Base-by-base conservation (phyloP, 2,888 invertebrate genomes). In the Malthinus flaveolus region DNA sequence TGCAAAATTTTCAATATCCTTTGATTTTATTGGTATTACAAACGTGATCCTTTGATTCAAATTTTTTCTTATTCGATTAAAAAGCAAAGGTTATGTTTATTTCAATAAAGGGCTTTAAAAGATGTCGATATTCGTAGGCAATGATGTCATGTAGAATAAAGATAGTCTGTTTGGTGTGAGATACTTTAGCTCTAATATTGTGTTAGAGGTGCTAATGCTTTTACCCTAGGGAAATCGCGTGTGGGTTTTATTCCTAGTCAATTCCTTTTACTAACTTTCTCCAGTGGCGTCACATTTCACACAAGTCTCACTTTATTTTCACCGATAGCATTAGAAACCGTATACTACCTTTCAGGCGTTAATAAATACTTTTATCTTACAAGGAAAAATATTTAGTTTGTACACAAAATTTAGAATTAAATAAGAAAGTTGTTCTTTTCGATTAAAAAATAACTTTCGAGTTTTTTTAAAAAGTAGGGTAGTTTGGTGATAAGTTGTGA, bases 171-270 rank as follows among this genome's bases (percentile, higher is more conserved):
- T 69, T 66, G 68, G 68, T 67, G 69, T 63, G 57, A 63, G 56
- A 65, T 64, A 68, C 68, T 68, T 60, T 71, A 67, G 66, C 65
- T 68, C 66, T 70, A 70, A 70, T 71, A 71, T 71, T 71, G 67
- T 68, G 68, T 71, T 70, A 67, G 66, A 68, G 68, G 71, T 67
- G 71, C 67, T 71, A 71, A 71, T 71, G 69, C 68, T 59, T 66
- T 69, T 62, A 65, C 71, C 66, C 68, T 52, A 51, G 71, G 69
- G 68, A 69, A 71, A 71, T 71, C 67, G 69, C 69, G 68, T 68
- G 67, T 67, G 66, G 65, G 65, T 67, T 64, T 65, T 62, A 66
- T 66, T 65, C 56, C 49, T 51, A 49, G 49, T 56, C 48, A 46
- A 52, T 49, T 61, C 60, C 56, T 56, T 61, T 61, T 45, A 49